These are phyloP conservation scores for Platysternon megacephalum DNA, from an alignment of 2,113 vertebrate species.

Conservation along the genomic window DNA sequence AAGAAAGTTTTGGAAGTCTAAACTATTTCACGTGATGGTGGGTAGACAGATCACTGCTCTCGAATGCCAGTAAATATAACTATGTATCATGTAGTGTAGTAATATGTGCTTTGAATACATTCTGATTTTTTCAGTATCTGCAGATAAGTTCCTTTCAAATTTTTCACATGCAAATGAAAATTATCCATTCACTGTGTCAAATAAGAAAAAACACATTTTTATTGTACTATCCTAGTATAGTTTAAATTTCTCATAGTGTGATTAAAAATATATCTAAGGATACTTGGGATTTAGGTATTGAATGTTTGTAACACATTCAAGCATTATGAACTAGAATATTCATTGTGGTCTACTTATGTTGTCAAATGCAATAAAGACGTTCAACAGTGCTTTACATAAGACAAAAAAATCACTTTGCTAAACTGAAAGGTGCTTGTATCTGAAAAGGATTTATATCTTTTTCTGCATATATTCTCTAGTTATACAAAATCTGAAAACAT, in stretches of 20 bases:
- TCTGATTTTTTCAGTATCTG: background rate
- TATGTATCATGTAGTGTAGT: background rate
- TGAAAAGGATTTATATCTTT: background rate
- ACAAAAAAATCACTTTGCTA: background rate
- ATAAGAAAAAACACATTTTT: background rate
- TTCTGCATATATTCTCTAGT: background rate
- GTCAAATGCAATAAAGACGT: background rate
- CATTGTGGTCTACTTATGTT: background rate
- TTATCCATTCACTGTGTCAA: background rate
- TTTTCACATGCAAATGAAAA: background rate
- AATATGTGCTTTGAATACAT: background rate
- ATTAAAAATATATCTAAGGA: background rate
- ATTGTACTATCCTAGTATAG: background rate
- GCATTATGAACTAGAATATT: background rate
- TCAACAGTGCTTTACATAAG: background rate
- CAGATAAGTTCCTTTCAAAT: background rate
- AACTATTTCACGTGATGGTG: background rate
- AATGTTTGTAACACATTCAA: background rate
- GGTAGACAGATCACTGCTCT: background rate
- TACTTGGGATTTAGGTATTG: background rate
- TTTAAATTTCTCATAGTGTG: background rate
- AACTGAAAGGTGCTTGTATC: background rate
- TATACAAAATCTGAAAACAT: background rate
- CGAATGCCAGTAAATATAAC: background rate
- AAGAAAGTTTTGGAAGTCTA: background rate